Conservation (phyloP, 1,140 invertebrate species). For the Pararge aegeria region DNA sequence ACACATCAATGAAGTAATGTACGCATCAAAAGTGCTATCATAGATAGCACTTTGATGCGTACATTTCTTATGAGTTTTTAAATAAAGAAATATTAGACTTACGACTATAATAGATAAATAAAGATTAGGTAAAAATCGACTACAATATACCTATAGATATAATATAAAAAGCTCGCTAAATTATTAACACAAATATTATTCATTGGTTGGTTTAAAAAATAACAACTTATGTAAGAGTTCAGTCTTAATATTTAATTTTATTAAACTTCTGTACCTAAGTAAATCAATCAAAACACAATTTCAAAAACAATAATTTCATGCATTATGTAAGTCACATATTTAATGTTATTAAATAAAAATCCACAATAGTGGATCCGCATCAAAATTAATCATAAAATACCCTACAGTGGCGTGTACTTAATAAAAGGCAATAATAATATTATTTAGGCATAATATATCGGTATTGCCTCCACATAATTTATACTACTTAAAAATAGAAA, state of each 20-base stretch:
- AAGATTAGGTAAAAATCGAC: too few species aligned
- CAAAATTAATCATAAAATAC: constrained; percentile 34
- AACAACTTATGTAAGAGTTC: not conserved
- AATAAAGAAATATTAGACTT: too few species aligned
- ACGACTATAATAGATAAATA: too few species aligned
- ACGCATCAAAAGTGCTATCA: too few species aligned
- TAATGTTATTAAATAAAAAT: constrained; percentile 42
- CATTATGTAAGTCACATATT: constrained; percentile 26
- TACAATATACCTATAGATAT: too few species aligned
- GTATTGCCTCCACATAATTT: too few species aligned
- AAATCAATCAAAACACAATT: constrained; percentile 39
- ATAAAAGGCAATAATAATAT: not conserved
- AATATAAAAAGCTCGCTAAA: too few species aligned
- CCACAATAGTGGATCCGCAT: constrained; percentile 54
- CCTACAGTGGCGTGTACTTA: constrained; percentile 1
- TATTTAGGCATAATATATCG: not conserved
- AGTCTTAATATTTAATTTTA: constrained; percentile 35
- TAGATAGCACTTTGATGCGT: too few species aligned
- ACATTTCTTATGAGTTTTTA: too few species aligned
- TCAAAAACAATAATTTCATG: constrained; percentile 48
- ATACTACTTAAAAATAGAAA: too few species aligned
- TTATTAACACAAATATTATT: too few species aligned
- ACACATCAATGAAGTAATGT: too few species aligned
- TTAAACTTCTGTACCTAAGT: constrained; percentile 53
- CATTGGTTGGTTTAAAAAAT: not conserved